phyloP scores from a whole-genome alignment of 2,113 vertebrate species.

The Opisthocomus hoazin region DNA sequence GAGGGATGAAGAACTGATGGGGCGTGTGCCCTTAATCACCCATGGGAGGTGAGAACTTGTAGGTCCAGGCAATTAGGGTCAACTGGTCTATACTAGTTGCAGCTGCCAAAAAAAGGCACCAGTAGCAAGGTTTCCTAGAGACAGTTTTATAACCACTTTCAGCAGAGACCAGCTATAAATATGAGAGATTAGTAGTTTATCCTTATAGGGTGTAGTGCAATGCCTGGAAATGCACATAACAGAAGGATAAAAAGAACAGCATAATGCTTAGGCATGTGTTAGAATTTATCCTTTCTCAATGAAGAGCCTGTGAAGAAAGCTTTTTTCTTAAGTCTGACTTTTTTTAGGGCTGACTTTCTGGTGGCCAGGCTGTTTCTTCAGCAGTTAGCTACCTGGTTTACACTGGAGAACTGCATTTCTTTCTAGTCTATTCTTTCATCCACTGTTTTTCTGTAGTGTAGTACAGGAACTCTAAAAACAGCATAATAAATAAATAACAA shows the following conservation, averaged over 20 bases:
- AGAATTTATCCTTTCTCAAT: neutral
- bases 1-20: neutral
- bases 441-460: neutral
- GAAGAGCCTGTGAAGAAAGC: neutral
- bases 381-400: neutral
- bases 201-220: neutral
- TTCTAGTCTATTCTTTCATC: neutral
- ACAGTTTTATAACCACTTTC: neutral
- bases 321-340: neutral
- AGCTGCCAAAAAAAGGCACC: neutral
- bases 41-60: neutral
- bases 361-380: neutral
- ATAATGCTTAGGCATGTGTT: neutral
- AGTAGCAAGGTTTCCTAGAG: neutral
- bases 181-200: neutral
- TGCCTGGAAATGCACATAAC: neutral
- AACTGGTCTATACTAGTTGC: neutral
- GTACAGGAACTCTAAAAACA: neutral
- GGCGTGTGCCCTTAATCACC: neutral
- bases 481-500: neutral
- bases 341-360: neutral
- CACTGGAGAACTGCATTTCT: neutral
- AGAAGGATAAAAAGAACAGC: neutral
- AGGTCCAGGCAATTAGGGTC: neutral
- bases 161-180: neutral